These are phyloP conservation scores for Microhierax caerulescens DNA, from an alignment of 2,797 vertebrate genomes.

Conservation along the genomic window DNA sequence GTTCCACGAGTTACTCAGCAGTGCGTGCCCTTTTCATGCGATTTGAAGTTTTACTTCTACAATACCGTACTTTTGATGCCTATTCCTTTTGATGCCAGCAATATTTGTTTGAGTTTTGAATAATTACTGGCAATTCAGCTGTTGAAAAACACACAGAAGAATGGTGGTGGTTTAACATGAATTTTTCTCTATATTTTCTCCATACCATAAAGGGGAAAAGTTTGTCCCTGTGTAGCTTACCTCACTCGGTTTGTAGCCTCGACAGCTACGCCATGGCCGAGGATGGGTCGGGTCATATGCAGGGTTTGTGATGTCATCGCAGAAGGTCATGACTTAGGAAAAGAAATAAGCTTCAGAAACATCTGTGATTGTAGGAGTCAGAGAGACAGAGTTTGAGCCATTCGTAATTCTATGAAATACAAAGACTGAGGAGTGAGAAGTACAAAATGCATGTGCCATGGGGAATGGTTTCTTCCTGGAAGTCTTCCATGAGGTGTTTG, in stretches of 20 bases:
- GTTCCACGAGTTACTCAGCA: background rate
- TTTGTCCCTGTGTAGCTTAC: background rate
- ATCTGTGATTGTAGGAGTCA: background rate
- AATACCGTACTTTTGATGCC: background rate
- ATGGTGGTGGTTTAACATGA: background rate
- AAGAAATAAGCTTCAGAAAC: background rate
- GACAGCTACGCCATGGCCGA: background rate
- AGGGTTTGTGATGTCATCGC: background rate
- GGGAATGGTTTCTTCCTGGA: background rate
- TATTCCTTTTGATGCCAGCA: background rate
- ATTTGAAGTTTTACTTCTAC: background rate
- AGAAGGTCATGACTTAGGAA: background rate
- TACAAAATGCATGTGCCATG: background rate
- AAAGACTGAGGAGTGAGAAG: background rate
- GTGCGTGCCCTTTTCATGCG: background rate
- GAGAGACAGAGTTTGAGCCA: background rate
- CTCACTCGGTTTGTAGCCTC: background rate
- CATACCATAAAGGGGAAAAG: background rate
- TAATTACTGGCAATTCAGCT: background rate
- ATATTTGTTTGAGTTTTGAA: background rate
- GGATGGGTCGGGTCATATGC: background rate
- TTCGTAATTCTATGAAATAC: background rate
- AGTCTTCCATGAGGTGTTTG: background rate
- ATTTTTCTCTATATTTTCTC: background rate
- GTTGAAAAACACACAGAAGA: slow-evolving; percentile 3